phyloP scores from a whole-genome alignment of 1,140 invertebrate genomes.

The Nomia melanderi region DNA sequence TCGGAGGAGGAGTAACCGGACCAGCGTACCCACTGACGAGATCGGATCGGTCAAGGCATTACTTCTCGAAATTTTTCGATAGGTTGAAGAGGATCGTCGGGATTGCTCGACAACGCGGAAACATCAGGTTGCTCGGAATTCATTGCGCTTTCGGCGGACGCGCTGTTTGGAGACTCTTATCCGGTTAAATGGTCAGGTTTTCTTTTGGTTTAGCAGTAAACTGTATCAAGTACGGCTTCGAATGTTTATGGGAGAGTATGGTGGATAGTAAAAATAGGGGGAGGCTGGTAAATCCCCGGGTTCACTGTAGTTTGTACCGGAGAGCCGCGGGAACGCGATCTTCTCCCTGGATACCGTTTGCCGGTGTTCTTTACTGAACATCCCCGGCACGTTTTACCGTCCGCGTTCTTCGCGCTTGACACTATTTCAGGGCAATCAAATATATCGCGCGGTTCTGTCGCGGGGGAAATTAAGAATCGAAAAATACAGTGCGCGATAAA shows the following conservation, averaged over 20 bases:
- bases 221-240: no score
- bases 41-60: not conserved
- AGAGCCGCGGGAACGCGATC: not conserved
- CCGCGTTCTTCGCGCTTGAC: no score
- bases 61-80: not conserved
- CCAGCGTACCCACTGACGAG: slow-evolving; percentile 19
- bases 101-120: not conserved
- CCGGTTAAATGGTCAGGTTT: no score
- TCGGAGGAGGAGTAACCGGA: slow-evolving; percentile 47
- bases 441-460: no score
- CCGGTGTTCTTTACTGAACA: not conserved
- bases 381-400: not conserved
- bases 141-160: not conserved
- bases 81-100: not conserved
- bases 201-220: no score
- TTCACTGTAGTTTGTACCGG: no score
- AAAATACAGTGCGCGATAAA: slow-evolving; percentile 13
- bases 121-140: not conserved
- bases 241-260: no score
- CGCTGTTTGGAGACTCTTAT: no score
- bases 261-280: no score
- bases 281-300: no score
- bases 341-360: not conserved
- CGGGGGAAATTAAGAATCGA: slow-evolving; percentile 6
- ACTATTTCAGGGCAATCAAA: not conserved